Evolutionary conservation across 2,888 invertebrate genomes (phyloP).

Genomic region (Neoaliturus tenellus): DNA sequence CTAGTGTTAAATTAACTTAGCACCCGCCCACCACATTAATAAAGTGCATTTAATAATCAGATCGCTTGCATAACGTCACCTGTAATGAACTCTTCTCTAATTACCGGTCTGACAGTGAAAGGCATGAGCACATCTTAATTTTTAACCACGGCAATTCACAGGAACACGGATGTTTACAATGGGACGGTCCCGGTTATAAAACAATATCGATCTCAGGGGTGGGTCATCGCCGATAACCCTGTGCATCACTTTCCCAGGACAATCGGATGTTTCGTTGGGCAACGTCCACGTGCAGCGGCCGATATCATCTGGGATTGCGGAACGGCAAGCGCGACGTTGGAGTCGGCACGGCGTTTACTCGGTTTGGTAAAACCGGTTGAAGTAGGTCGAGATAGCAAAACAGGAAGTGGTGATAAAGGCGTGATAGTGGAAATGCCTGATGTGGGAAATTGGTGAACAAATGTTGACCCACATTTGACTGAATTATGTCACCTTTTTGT

Average conservation of each 20-base stretch:
- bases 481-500: too few species aligned
- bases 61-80: conserved; percentile 12
- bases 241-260: conserved; percentile 22
- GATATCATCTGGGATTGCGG: conserved; percentile 10
- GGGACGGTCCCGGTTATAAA: neutral
- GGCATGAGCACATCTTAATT: conserved; percentile 9
- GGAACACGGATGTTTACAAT: neutral
- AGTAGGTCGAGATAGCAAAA: neutral
- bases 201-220: neutral
- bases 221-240: conserved; percentile 1
- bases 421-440: too few species aligned
- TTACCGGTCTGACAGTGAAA: neutral
- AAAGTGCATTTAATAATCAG: neutral
- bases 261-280: neutral
- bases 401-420: neutral
- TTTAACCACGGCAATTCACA: conserved; percentile 8
- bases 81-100: neutral
- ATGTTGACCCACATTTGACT: too few species aligned
- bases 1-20: neutral
- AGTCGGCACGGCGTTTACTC: neutral
- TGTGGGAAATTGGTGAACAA: too few species aligned
- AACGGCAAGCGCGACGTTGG: neutral
- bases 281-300: neutral
- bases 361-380: neutral
- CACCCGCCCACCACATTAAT: neutral